Evolutionary conservation across 2,797 vertebrate species (phyloP), one percentile per base, ranked within the genome.

Genomic region (Xerus rutilus): DNA sequence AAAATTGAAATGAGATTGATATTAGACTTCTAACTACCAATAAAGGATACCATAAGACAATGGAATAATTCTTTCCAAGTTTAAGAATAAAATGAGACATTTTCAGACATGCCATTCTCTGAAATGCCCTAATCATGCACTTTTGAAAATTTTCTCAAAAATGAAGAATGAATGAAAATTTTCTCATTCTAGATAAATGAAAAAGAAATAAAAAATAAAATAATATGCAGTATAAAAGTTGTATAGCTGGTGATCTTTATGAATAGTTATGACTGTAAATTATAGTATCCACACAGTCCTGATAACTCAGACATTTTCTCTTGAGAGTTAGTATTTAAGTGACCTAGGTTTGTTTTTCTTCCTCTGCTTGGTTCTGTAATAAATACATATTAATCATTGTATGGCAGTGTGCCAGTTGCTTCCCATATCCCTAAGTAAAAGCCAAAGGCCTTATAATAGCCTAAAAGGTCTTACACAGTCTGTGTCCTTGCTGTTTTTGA

Each of bases 51-150:
- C 73, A 3, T 30, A 62, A 85, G 54, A 70, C 17, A 69, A 20
- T 74, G 28, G 59, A 84, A 35, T 70, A 82, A 70, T 85, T 89
- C 67, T 96, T 64, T 64, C 69, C 21, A n/a, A 57, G 30, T 83
- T 70, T 79, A 89, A 88, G 43, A 52, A 30, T 18, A 91, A 54
- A 67, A 35, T 73, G 82, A 89, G 73, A 70, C 0, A 78, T 89
- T 91, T 83, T 72, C 84, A 89, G 39, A 93, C 20, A 39, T 45
- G 2, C 43, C 25, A 15, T 93, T 10, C 52, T 87, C 76, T 47
- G 92, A 81, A 77, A 47, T 76, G 17, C 74, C 23, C 18, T 78
- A 45, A 2, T 76, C 1, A 25, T 77, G 7, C 32, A 28, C 21
- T 43, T 86, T 52, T 35, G 54, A 82, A 85, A 72, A 23, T 35